Evolutionary conservation across 2,113 vertebrate genomes (phyloP).

Genomic region (Plestiodon gilberti): DNA sequence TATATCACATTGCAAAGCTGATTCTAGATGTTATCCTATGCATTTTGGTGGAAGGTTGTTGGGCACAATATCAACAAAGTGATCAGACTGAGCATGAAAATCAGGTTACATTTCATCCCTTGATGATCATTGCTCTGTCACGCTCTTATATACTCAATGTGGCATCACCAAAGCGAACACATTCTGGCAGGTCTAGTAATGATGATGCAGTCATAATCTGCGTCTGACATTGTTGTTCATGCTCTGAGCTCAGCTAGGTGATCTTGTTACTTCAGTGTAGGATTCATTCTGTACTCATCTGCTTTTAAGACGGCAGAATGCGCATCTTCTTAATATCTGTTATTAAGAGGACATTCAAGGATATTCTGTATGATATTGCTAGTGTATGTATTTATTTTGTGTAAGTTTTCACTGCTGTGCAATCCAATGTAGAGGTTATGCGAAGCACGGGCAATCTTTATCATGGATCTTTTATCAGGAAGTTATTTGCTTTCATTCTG

Average conservation of each 20-base stretch:
- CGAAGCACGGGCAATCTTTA: too few species aligned
- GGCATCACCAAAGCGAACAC: slow-evolving; percentile 31
- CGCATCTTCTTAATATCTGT: slow-evolving; percentile 35
- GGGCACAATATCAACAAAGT: slow-evolving; percentile 43
- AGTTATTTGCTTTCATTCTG: neutral
- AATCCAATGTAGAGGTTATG: neutral
- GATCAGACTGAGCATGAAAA: slow-evolving; percentile 58
- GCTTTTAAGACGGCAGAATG: slow-evolving; percentile 12
- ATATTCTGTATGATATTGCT: slow-evolving; percentile 1
- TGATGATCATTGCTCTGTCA: slow-evolving; percentile 45
- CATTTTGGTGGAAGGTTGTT: slow-evolving; percentile 50
- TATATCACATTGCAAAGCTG: slow-evolving; percentile 41
- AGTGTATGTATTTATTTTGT: neutral
- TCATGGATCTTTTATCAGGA: too few species aligned
- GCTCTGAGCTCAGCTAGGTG: neutral
- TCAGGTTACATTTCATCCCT: slow-evolving; percentile 52
- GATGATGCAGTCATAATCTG: slow-evolving; percentile 6
- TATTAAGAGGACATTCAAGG: slow-evolving; percentile 29
- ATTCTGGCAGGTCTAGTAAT: slow-evolving; percentile 36
- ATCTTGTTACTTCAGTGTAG: slow-evolving; percentile 23
- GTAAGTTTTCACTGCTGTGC: slow-evolving; percentile 18
- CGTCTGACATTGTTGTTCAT: slow-evolving; percentile 9
- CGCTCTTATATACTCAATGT: slow-evolving; percentile 26
- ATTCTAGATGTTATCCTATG: slow-evolving; percentile 53
- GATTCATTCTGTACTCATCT: neutral